These are phyloP conservation scores for Girardinichthys multiradiatus DNA, from an alignment of 2,113 vertebrate species.

Conservation along the genomic window DNA sequence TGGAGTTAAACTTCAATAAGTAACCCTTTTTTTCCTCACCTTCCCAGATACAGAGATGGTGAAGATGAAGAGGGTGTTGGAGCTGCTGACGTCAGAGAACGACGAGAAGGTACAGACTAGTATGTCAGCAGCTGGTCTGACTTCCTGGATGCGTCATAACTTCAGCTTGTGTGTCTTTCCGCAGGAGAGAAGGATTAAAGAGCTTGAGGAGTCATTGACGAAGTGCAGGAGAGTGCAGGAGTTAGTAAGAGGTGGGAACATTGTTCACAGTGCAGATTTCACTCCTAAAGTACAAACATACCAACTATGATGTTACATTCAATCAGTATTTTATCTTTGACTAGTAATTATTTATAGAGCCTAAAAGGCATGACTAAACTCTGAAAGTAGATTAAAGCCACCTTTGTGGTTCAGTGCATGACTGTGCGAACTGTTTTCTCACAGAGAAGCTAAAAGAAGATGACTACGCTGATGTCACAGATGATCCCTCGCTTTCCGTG, in stretches of 20 bases:
- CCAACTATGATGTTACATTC: background rate
- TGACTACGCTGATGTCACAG: conserved; percentile 81
- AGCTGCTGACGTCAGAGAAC: conserved; percentile 67
- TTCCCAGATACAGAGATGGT: conserved; percentile 84
- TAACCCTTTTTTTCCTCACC: conserved; percentile 1
- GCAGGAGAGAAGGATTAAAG: conserved; percentile 92
- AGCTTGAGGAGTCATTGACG: conserved; percentile 88
- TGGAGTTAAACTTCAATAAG: background rate
- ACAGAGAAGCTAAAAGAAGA: conserved; percentile 81
- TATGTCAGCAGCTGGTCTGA: background rate
- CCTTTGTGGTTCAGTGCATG: background rate
- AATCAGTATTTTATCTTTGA: background rate
- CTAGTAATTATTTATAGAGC: background rate
- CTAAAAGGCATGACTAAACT: background rate
- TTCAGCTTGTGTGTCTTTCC: background rate
- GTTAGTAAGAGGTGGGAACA: conserved; percentile 71
- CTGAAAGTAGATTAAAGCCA: background rate
- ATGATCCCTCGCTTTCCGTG: conserved; percentile 76
- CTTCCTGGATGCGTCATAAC: background rate
- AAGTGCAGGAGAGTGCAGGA: conserved; percentile 89
- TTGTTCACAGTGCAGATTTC: background rate
- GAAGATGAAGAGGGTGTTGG: conserved; percentile 71
- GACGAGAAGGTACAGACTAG: conserved; percentile 74
- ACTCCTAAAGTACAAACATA: background rate
- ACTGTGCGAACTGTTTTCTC: conserved; percentile 3